phyloP scores from a whole-genome alignment of 2,797 vertebrate species.

The Protonibea diacanthus region DNA sequence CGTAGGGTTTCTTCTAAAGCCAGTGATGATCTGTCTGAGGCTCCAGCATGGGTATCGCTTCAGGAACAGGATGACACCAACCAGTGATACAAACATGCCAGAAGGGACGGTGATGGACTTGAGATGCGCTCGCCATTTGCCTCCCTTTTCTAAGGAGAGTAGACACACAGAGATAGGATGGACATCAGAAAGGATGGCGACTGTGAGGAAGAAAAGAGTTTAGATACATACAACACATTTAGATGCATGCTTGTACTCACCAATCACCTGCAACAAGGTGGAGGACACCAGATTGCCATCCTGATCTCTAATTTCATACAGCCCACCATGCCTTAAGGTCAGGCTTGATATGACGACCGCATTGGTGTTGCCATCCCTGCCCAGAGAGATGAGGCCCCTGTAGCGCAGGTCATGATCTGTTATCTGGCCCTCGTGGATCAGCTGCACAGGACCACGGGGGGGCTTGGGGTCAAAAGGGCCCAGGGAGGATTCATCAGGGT shows the following conservation, averaged over 20 bases:
- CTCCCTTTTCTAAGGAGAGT: conserved; percentile 60
- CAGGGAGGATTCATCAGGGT: conserved; percentile 66
- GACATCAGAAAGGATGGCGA: background rate
- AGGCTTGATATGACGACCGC: conserved; percentile 75
- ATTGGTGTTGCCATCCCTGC: conserved; percentile 60
- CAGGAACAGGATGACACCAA: conserved; percentile 79
- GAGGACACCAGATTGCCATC: conserved; percentile 81
- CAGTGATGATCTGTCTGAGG: conserved; percentile 65
- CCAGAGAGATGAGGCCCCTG: conserved; percentile 74
- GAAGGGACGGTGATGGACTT: conserved; percentile 79
- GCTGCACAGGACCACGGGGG: conserved; percentile 71
- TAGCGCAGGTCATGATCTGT: conserved; percentile 69
- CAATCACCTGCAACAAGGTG: conserved; percentile 75
- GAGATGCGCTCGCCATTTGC: conserved; percentile 74
- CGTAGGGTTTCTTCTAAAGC: conserved; percentile 64
- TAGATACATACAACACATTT: background rate
- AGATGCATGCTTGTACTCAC: conserved; percentile 57
- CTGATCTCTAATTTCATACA: conserved; percentile 80
- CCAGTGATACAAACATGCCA: conserved; percentile 80
- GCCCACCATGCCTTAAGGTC: conserved; percentile 70
- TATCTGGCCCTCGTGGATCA: conserved; percentile 75
- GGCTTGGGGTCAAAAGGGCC: conserved; percentile 71
- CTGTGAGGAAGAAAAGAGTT: background rate
- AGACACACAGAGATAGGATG: background rate
- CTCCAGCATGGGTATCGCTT: conserved; percentile 80